phyloP scores from a whole-genome alignment of 2,113 vertebrate genomes.

The Alouatta palliata region DNA sequence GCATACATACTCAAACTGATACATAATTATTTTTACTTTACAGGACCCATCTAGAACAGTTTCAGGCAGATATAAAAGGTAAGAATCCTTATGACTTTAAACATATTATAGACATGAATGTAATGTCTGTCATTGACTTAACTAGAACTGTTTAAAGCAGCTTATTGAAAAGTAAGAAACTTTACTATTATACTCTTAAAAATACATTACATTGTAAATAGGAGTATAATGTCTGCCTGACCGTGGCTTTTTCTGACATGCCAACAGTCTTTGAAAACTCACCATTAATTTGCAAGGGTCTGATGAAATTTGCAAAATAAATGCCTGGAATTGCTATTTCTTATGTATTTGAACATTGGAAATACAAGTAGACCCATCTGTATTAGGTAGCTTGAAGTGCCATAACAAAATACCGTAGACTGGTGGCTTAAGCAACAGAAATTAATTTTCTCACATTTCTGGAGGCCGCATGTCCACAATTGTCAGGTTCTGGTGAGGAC shows the following conservation, averaged over 20 bases:
- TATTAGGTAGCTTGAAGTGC: not conserved
- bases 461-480: not conserved
- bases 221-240: not conserved
- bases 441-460: not conserved
- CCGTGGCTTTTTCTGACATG: not conserved
- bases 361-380: not conserved
- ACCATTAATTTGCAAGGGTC: not conserved
- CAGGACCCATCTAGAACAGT: conserved; percentile 91
- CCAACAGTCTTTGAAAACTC: not conserved
- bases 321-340: not conserved
- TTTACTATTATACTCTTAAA: conserved; percentile 4
- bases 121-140: not conserved
- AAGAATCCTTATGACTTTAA: conserved; percentile 74
- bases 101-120: not conserved
- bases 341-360: not conserved
- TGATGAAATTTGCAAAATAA: conserved; percentile 44
- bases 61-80: conserved; percentile 93
- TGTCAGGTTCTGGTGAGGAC: not conserved
- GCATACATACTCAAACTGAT: conserved; percentile 12
- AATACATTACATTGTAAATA: conserved; percentile 10
- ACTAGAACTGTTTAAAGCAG: not conserved
- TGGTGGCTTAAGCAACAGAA: not conserved
- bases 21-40: conserved; percentile 71
- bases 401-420: not conserved
- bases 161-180: conserved; percentile 26